phyloP scores from a whole-genome alignment of 2,113 vertebrate genomes.

The Murina feae region DNA sequence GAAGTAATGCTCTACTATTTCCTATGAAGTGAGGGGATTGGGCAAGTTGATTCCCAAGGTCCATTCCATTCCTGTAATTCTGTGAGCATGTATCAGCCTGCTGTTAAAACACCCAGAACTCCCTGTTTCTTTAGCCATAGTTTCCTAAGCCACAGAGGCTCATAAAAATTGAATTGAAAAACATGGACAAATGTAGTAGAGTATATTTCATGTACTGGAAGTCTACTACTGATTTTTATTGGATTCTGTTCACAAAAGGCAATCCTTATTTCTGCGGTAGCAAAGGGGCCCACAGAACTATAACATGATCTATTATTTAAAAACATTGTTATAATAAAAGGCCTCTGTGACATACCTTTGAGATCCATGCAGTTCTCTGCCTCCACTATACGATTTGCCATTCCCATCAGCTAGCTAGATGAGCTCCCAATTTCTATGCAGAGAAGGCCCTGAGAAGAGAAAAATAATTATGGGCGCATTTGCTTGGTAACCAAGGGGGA shows the following conservation, averaged over 20 bases:
- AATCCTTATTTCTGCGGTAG: conserved; percentile 25
- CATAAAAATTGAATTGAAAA: conserved; percentile 72
- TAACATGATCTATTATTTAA: conserved; percentile 46
- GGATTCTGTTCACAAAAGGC: conserved; percentile 33
- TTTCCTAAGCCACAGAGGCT: conserved; percentile 42
- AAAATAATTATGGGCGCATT: conserved; percentile 6
- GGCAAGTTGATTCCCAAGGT: conserved; percentile 5
- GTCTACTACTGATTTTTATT: conserved; percentile 57
- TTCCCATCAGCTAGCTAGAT: neutral
- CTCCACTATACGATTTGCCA: conserved; percentile 10
- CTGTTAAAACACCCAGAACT: conserved; percentile 34
- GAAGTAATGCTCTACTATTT: neutral
- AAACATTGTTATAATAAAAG: conserved; percentile 51
- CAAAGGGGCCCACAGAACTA: conserved; percentile 18
- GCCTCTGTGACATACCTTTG: neutral
- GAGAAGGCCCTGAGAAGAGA: neutral
- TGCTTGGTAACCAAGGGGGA: neutral
- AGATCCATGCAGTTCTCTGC: neutral
- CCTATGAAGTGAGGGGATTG: neutral
- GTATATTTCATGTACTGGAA: conserved; percentile 52
- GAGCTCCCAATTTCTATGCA: neutral
- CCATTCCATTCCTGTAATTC: conserved; percentile 15
- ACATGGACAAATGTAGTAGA: conserved; percentile 51
- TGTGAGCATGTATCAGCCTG: conserved; percentile 29
- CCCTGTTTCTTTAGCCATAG: conserved; percentile 33